phyloP scores from a whole-genome alignment of 1,140 invertebrate species.

The Aphis gossypii region DNA sequence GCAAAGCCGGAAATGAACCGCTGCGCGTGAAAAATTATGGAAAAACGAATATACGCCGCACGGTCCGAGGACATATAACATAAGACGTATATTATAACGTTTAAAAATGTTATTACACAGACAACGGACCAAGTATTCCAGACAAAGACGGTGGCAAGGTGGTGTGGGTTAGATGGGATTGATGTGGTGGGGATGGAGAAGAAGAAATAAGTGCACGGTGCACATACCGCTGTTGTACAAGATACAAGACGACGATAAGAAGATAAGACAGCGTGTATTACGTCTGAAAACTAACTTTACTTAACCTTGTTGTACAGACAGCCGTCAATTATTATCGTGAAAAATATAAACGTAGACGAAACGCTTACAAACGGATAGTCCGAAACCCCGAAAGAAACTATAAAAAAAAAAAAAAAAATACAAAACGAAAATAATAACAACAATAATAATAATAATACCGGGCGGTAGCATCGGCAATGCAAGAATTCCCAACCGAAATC shows the following conservation, averaged over 20 bases:
- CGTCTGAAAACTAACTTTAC: neutral
- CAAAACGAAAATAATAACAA: neutral
- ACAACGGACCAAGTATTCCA: neutral
- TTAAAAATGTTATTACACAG: no score
- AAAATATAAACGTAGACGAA: neutral
- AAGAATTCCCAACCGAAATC: constrained; percentile 42
- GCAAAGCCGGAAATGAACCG: neutral
- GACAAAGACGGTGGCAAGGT: neutral
- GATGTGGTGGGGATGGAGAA: no score
- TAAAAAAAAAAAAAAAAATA: neutral
- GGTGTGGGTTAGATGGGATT: no score
- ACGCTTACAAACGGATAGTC: neutral
- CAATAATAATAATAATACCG: constrained; percentile 19
- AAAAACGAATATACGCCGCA: neutral
- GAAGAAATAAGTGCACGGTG: neutral
- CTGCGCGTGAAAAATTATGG: neutral
- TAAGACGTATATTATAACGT: no score
- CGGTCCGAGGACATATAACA: neutral
- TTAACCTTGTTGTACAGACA: neutral
- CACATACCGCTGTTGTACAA: no score
- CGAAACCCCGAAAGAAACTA: neutral
- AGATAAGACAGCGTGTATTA: neutral
- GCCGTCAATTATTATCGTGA: neutral
- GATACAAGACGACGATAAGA: no score
- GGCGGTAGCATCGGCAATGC: neutral